These are phyloP conservation scores for Hippoglossus hippoglossus DNA, from an alignment of 2,797 vertebrate genomes.

Conservation along the genomic window DNA sequence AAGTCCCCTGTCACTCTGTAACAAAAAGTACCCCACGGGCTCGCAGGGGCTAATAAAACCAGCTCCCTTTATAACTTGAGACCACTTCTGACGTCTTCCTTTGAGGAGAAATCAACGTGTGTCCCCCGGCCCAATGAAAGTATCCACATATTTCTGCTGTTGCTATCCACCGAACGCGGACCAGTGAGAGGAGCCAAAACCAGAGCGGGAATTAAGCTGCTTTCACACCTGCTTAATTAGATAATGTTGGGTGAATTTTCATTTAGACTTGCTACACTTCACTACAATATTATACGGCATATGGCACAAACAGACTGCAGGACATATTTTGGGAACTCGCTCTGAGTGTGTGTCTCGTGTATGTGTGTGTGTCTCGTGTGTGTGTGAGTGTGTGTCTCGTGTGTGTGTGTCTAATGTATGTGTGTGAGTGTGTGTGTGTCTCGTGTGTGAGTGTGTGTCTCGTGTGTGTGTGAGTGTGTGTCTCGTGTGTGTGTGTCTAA, in stretches of 20 bases:
- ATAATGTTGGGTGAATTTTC: constrained; percentile 68
- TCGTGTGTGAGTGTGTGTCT: no score
- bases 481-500: no score
- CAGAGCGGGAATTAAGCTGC: constrained; percentile 56
- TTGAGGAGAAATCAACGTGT: constrained; percentile 52
- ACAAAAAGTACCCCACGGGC: constrained; percentile 72
- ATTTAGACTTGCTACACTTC: constrained; percentile 69
- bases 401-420: not conserved
- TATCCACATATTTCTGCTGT: constrained; percentile 30
- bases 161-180: constrained; percentile 32
- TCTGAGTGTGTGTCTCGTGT: not conserved
- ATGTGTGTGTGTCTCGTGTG: not conserved
- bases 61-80: constrained; percentile 49
- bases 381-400: not conserved
- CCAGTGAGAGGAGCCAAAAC: constrained; percentile 37
- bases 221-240: constrained; percentile 79
- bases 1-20: constrained; percentile 71
- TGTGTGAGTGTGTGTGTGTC: not conserved
- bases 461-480: not conserved
- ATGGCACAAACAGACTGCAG: constrained; percentile 71
- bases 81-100: constrained; percentile 64
- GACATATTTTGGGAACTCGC: constrained; percentile 63
- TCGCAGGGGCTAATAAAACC: constrained; percentile 73
- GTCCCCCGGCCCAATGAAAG: constrained; percentile 35
- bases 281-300: constrained; percentile 62